Percentiles rank a stretch among this genome's conserved stretches.
Conservation (phyloP, 2,888 invertebrate genomes). For the Venusia cambrica region DNA sequence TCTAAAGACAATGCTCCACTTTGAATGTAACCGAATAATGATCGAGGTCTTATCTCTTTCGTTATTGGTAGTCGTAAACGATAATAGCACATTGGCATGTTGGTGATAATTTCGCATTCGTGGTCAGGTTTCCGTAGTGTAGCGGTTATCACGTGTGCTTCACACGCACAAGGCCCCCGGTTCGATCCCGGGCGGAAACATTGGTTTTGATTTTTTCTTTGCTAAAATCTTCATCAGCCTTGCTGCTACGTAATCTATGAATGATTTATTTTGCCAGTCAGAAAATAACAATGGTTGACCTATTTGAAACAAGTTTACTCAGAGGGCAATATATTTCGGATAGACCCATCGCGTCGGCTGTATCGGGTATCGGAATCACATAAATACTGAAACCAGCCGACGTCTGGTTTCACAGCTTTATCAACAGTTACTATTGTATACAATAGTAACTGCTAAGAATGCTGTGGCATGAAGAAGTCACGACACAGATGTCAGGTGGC, state of each 20-base stretch:
- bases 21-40: too few species aligned
- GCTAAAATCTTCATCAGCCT: too few species aligned
- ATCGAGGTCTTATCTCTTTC: too few species aligned
- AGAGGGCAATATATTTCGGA: constrained; percentile 10
- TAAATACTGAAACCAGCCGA: constrained; percentile 30
- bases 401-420: constrained; percentile 8
- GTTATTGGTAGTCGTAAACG: too few species aligned
- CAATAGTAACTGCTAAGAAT: background rate
- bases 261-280: background rate
- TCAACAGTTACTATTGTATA: background rate
- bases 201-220: constrained; percentile 6
- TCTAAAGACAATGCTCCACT: too few species aligned
- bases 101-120: constrained; percentile 3
- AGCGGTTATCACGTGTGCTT: constrained; percentile 89
- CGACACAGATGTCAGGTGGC: too few species aligned
- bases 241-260: too few species aligned
- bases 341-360: constrained; percentile 12
- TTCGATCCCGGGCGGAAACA: constrained; percentile 85
- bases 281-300: constrained; percentile 3
- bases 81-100: background rate
- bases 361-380: constrained; percentile 36
- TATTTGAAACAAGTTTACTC: constrained; percentile 4
- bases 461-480: too few species aligned
- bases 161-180: constrained; percentile 87
- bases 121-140: constrained; percentile 83